Percentiles rank a stretch among this genome's conserved stretches.
Conservation (phyloP, 1,140 invertebrate species). For the Drosophila burlai region DNA sequence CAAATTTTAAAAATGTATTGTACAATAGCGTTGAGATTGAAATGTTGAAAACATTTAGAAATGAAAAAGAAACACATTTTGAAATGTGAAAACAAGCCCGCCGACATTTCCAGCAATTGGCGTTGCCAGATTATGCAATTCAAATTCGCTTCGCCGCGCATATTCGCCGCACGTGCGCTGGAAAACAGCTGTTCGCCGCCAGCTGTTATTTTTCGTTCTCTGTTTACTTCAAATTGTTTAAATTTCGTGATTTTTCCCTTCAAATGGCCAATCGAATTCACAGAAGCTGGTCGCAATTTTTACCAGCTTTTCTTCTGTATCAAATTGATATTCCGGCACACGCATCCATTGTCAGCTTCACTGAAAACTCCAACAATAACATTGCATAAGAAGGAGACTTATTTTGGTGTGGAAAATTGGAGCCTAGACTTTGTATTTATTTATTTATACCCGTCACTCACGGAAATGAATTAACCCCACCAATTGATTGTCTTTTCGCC, state of each 20-base stretch:
- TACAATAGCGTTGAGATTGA: no score
- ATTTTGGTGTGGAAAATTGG: slow-evolving; percentile 16
- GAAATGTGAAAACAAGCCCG: background rate
- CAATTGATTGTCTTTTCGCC: slow-evolving; percentile 44
- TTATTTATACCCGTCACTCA: slow-evolving; percentile 9
- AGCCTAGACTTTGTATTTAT: slow-evolving; percentile 19
- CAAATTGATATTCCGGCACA: slow-evolving; percentile 6
- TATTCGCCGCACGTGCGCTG: slow-evolving; percentile 2
- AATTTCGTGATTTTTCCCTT: slow-evolving; percentile 10
- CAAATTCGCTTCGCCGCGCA: background rate
- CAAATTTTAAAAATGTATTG: no score
- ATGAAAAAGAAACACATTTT: background rate
- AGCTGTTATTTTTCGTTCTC: slow-evolving; percentile 20
- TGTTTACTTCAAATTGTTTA: slow-evolving; percentile 20
- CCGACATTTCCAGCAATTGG: background rate
- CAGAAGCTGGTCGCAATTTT: slow-evolving; percentile 25
- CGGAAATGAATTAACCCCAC: slow-evolving; percentile 16
- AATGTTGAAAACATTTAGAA: no score
- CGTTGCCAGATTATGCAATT: background rate
- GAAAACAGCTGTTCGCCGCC: slow-evolving; percentile 29
- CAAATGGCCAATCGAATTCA: slow-evolving; percentile 43
- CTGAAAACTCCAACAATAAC: slow-evolving; percentile 6
- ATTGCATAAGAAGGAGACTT: slow-evolving; percentile 43
- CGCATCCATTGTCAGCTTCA: background rate
- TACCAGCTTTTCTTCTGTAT: slow-evolving; percentile 1